These are phyloP conservation scores for Tangara arthus DNA, from an alignment of 2,797 vertebrate genomes.

Conservation along the genomic window DNA sequence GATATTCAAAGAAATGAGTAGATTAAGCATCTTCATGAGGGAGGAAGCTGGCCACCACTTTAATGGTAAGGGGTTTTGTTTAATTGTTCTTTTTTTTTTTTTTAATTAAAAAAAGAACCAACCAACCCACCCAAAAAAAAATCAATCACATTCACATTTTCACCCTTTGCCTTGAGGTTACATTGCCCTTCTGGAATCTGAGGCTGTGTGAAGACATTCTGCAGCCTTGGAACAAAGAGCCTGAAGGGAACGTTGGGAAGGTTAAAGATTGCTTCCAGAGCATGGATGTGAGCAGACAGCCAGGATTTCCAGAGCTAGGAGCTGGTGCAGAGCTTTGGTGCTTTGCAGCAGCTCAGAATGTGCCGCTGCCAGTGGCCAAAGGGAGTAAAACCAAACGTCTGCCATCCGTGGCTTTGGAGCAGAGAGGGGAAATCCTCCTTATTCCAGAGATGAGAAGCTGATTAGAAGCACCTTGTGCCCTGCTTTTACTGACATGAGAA, in stretches of 20 bases:
- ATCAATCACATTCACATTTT: neutral
- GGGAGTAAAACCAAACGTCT: constrained; percentile 40
- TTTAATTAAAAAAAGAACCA: neutral
- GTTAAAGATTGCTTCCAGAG: constrained; percentile 17
- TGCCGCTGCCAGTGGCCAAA: neutral
- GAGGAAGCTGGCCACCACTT: neutral
- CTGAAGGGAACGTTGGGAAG: neutral
- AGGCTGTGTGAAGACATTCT: neutral
- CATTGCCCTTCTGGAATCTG: neutral
- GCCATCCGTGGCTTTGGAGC: constrained; percentile 19
- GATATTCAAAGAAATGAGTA: neutral
- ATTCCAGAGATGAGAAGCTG: neutral
- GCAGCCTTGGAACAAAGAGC: neutral
- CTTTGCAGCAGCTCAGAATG: neutral
- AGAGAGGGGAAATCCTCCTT: neutral
- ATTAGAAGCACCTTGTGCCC: neutral
- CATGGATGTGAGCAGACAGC: constrained; percentile 20
- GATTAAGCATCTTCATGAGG: neutral
- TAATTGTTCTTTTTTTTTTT: rapidly evolving
- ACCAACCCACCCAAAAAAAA: no score
- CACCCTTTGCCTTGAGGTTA: neutral
- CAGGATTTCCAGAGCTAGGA: constrained; percentile 2
- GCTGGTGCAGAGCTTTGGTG: neutral
- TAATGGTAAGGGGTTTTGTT: rapidly evolving
- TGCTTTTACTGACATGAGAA: constrained; percentile 5